Base-by-base conservation (phyloP, 2,113 vertebrate species). In the Xenopus tropicalis region DNA sequence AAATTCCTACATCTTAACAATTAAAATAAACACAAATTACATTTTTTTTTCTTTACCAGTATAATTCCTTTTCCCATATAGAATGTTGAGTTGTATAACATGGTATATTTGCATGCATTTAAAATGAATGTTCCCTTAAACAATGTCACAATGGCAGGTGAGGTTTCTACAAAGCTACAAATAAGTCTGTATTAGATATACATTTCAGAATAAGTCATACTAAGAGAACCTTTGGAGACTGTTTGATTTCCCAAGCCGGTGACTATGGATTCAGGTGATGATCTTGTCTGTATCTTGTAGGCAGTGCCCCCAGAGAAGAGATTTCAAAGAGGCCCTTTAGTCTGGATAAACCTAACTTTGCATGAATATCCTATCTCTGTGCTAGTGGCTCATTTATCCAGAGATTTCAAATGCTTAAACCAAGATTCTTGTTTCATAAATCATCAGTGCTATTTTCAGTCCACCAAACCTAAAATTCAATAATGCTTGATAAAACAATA, bases 401-500 rank as follows among this genome's bases (percentile, higher is more conserved):
- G 73, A 76, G 66, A 76, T 69, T 76, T 76, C 73, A 69, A 76
- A 66, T 69, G 67, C 58, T 69, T 76, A 76, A 76, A 67, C 66
- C 58, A 61, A 54, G 14, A 61, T 19, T 76, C 58, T 56, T 56
- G 58, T 76, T 69, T 21, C 73, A 76, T 76, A 76, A 76, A 76
- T 76, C 73, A 76, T 76, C 66, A n/a, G 59, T 76, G 48, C 73
- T 69, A 76, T 76, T 76, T 76, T 76, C 66, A 69, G 73, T 69
- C 44, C 66, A 76, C 66, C 73, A 76, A 56, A 76, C 73, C 73
- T 69, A 37, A 63, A 69, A 69, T 76, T 76, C 73, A 76, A 76
- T 76, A 76, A 63, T 42, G 58, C 25, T 24, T 54, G 66, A 76
- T 76, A 69, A 76, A 69, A 69, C 73, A 69, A 76, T 76, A 76